A percentile compares a stretch with the other conserved stretches of the same genome.
These are phyloP conservation scores for Leptocoma aspasia DNA, from an alignment of 2,113 vertebrate genomes.

Conservation along the genomic window DNA sequence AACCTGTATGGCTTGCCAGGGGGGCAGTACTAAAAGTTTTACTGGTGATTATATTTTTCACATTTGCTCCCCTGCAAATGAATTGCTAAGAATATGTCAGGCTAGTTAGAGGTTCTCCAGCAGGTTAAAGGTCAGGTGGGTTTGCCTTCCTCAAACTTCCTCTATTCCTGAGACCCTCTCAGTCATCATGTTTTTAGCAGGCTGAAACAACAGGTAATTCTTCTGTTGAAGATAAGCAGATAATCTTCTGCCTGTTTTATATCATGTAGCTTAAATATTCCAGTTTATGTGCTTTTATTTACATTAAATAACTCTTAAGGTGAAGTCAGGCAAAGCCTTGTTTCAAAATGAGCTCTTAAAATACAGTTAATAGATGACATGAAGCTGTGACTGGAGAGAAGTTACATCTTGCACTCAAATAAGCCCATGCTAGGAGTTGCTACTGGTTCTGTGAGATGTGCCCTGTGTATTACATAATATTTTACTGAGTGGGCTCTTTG, in stretches of 20 bases:
- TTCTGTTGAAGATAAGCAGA: not conserved
- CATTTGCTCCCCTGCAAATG: not conserved
- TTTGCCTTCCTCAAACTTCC: not conserved
- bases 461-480: not conserved
- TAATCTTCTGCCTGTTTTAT: not conserved
- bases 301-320: not conserved
- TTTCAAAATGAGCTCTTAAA: not conserved
- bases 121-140: not conserved
- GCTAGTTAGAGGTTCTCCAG: not conserved
- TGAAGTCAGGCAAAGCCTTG: not conserved
- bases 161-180: not conserved
- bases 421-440: not conserved
- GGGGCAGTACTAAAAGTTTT: not conserved
- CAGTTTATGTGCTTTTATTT: not conserved
- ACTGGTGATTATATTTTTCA: not conserved
- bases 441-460: not conserved
- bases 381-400: not conserved
- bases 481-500: not conserved
- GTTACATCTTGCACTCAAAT: not conserved
- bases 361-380: not conserved
- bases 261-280: not conserved
- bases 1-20: not conserved
- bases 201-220: not conserved
- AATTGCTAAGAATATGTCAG: not conserved
- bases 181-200: not conserved